These are phyloP conservation scores for Zaprionus kolodkinae DNA, from an alignment of 1,140 invertebrate genomes.

Conservation along the genomic window DNA sequence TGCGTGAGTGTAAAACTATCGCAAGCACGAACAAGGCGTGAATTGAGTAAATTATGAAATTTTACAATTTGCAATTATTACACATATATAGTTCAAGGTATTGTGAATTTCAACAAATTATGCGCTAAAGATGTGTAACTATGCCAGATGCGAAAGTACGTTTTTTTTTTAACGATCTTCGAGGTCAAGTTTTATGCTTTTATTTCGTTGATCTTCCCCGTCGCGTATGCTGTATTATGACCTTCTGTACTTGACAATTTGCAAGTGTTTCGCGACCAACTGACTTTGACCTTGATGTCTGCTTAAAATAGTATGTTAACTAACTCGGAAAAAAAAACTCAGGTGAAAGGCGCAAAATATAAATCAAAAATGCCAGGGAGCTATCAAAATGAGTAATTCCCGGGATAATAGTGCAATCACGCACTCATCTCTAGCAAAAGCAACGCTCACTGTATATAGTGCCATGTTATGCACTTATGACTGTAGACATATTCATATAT, in stretches of 20 bases:
- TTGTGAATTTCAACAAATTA: neutral
- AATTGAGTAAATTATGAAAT: neutral
- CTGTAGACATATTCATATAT: neutral
- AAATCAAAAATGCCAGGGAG: too few relatives aligned
- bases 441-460: neutral
- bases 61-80: too few relatives aligned
- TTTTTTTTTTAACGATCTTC: neutral
- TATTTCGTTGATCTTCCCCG: neutral
- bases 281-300: neutral
- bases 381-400: neutral
- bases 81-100: neutral
- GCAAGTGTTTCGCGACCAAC: neutral
- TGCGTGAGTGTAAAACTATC: slow-evolving; percentile 10
- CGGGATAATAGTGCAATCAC: neutral
- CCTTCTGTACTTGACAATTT: neutral
- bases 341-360: neutral
- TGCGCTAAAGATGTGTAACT: neutral
- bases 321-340: too few relatives aligned
- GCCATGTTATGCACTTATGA: neutral
- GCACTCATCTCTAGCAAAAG: slow-evolving; percentile 19
- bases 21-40: neutral
- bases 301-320: neutral
- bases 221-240: neutral
- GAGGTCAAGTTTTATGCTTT: slow-evolving; percentile 10
- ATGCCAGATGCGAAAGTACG: neutral